Evolutionary conservation across 2,797 vertebrate species (phyloP), one percentile per base, ranked within the genome.

Genomic region (Ctenochaetus hawaiiensis): DNA sequence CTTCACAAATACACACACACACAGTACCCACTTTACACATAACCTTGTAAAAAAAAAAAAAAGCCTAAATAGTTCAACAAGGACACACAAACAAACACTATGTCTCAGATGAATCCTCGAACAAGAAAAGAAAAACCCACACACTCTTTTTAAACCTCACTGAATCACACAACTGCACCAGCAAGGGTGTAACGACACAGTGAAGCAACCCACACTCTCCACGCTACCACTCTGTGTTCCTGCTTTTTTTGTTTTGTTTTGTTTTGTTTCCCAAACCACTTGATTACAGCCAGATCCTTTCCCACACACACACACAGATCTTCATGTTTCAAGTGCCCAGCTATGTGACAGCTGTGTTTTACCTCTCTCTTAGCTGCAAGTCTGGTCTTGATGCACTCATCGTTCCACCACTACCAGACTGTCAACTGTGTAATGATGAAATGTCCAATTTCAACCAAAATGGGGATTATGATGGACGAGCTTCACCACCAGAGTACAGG

Each of bases 161-260:
- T 23, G 10, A 22, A 60, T 14, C 48, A 22, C 57, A 66, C 9
- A 20, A 22, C 8, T 9, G 22, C 10, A 41, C 48, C 6, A 58
- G 44, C 6, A 37, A 45, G 56, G 26, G 60, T 49, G 53, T 3
- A 52, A 57, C 57, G 14, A 60, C 22, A 67, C 57, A 70, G 45
- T 23, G n/a, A 64, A 43, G 51, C 37, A 77, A 74, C 67, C 47
- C 65, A 71, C 77, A 80, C 60, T 72, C 39, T 64, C 44, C 37
- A 30, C 23, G 12, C 23, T 3, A 68, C 67, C 58, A 37, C 70
- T 80, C 52, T 26, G 34, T 71, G 63, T 64, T 74, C 72, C 75
- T 61, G 41, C 70, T 74, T 77, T 39, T 47, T 66, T 52, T 74
- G 76, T 39, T 47, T 66, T 52, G 26, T 30, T 30, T 30, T 30